A percentile compares a stretch with the other conserved stretches of the same genome.
Evolutionary conservation across 2,797 vertebrate genomes (phyloP).

Genomic region (Lycodopsis pacificus): DNA sequence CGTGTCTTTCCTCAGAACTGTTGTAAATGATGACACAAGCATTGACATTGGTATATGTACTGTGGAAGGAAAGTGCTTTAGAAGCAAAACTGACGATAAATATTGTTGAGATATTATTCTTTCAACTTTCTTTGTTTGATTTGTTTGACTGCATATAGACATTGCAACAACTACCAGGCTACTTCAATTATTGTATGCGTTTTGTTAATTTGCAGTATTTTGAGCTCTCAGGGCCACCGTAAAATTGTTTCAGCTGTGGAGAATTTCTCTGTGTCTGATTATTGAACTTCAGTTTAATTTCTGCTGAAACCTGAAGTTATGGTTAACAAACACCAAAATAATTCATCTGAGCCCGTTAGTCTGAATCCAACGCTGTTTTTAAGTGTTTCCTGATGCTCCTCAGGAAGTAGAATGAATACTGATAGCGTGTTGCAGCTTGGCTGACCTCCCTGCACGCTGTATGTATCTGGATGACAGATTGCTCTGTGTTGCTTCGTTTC

Average conservation of each 20-base stretch:
- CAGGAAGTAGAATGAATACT: neutral
- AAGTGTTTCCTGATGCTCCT: neutral
- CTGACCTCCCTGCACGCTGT: neutral
- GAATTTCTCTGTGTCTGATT: neutral
- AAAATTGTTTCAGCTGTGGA: neutral
- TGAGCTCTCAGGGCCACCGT: too few species aligned
- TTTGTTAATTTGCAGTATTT: too few species aligned
- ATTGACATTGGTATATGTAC: too few species aligned
- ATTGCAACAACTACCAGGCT: too few species aligned
- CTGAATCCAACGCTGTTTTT: neutral
- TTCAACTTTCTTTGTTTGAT: too few species aligned
- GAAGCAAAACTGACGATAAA: too few species aligned
- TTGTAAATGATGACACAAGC: too few species aligned
- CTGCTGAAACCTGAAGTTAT: neutral
- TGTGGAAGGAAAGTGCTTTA: too few species aligned
- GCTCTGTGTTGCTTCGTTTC: conserved; percentile 8
- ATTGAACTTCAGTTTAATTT: neutral
- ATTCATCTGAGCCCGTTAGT: neutral
- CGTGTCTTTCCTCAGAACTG: too few species aligned
- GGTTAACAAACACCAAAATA: neutral
- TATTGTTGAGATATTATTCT: too few species aligned
- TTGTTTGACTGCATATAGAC: too few species aligned
- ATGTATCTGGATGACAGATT: neutral
- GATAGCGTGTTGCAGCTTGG: neutral
- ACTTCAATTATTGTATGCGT: too few species aligned